Base-by-base conservation (phyloP, 2,797 vertebrate species). In the Eutrigla gurnardus region DNA sequence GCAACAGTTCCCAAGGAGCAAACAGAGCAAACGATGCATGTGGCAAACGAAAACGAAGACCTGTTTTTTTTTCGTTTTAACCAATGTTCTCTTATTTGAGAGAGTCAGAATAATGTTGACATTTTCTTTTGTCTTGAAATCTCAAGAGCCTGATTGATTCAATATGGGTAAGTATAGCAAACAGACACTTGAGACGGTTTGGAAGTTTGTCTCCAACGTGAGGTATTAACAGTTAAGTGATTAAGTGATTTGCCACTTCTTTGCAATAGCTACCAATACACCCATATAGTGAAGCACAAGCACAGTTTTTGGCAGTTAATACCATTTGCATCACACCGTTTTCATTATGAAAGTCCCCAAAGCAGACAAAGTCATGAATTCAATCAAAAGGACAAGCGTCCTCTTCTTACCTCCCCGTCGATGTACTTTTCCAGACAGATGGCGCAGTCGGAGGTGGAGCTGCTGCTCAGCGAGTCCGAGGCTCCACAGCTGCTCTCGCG, bases 361-460 rank as follows among this genome's bases (percentile, higher is more conserved):
- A 57, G 39, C 33, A 17, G 62, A 25, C 1, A 3, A 67, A 47
- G 46, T 32, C 18, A 35, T 9, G 0, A 18, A 7, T 6, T 65
- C 3, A n/a, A 33, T 3, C 10, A 39, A n/a, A 11, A 58, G 5
- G 3, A 14, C 75, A 40, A 25, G 14, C 14, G 52, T 58, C 58
- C 61, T 53, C 25, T 47, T 45, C 83, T 94, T 90, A 99, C 98
- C 98, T 99, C 98, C 52, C 98, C 98, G 0, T 99, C 98, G 0
- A 97, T 96, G 94, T 99, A 99, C 86, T 98, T 98, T 93, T 99
- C 98, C 85, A 99, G 95, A 87, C 98, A 99, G 93, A 99, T 99
- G 93, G 98, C 98, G 17, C 98, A 99, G 94, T 98, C 97, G 0
- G 97, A 96, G 4, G 97, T 98, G 78, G 97, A 98, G 91, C 97